These are phyloP conservation scores for Aleadryas rufinucha DNA, from an alignment of 2,113 vertebrate species.

Conservation along the genomic window DNA sequence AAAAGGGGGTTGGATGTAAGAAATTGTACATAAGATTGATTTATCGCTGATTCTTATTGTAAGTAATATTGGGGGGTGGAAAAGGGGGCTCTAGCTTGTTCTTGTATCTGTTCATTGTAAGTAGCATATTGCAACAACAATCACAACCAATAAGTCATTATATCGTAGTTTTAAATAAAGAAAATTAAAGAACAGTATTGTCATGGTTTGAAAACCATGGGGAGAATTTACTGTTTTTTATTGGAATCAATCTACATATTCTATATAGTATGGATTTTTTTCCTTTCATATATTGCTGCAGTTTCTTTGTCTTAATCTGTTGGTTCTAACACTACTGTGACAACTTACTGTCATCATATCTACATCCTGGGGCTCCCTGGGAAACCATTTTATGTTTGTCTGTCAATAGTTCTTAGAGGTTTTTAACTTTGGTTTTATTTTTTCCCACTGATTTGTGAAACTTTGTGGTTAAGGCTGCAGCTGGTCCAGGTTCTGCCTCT, in stretches of 20 bases:
- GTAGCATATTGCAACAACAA: slow-evolving; percentile 76
- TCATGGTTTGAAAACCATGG: slow-evolving; percentile 69
- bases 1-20: slow-evolving; percentile 81
- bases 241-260: slow-evolving; percentile 63
- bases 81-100: slow-evolving; percentile 66
- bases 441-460: slow-evolving; percentile 37
- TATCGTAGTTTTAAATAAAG: slow-evolving; percentile 68
- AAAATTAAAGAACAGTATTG: slow-evolving; percentile 73
- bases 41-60: slow-evolving; percentile 78
- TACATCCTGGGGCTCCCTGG: slow-evolving; percentile 29
- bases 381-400: slow-evolving; percentile 62
- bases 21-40: slow-evolving; percentile 86
- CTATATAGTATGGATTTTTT: slow-evolving; percentile 54
- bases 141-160: slow-evolving; percentile 73
- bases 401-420: slow-evolving; percentile 34
- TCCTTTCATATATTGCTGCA: slow-evolving; percentile 70
- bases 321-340: slow-evolving; percentile 75
- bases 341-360: slow-evolving; percentile 67
- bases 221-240: slow-evolving; percentile 65
- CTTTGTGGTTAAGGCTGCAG: slow-evolving; percentile 59
- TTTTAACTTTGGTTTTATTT: slow-evolving; percentile 15
- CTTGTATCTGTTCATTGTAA: slow-evolving; percentile 69
- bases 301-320: slow-evolving; percentile 72
- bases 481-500: slow-evolving; percentile 64
- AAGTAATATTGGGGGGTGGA: slow-evolving; percentile 62